Evolutionary conservation across 2,888 invertebrate species (phyloP).

Genomic region (Crossocerus cetratus): DNA sequence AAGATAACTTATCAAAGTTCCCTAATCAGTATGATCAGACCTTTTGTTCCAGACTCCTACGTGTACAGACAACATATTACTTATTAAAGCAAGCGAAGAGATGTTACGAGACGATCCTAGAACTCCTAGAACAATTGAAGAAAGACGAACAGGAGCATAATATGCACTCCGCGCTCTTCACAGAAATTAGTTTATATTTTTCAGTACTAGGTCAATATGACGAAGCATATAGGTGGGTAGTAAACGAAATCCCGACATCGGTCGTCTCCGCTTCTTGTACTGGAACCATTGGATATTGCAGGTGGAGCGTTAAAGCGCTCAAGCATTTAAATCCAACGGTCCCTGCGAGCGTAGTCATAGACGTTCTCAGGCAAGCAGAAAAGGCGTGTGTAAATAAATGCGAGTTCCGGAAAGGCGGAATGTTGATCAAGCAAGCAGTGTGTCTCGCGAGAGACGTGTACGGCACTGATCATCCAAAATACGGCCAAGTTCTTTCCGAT

Average conservation of each 20-base stretch:
- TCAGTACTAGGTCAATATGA: conserved; percentile 93
- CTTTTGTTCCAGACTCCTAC: conserved; percentile 83
- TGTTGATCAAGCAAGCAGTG: conserved; percentile 90
- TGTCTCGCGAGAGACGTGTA: conserved; percentile 83
- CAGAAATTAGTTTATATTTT: conserved; percentile 89
- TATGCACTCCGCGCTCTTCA: conserved; percentile 84
- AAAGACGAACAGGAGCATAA: conserved; percentile 66
- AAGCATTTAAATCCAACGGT: conserved; percentile 82
- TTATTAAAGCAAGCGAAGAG: conserved; percentile 87
- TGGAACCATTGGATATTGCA: conserved; percentile 63
- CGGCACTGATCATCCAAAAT: conserved; percentile 86
- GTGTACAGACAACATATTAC: conserved; percentile 90
- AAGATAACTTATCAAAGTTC: no score
- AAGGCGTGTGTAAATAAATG: conserved; percentile 94
- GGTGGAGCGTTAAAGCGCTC: conserved; percentile 89
- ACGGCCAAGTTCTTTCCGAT: conserved; percentile 90
- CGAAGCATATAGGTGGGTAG: conserved; percentile 78
- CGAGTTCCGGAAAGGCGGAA: conserved; percentile 88
- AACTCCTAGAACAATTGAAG: conserved; percentile 79
- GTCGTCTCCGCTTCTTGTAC: not conserved
- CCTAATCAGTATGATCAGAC: no score
- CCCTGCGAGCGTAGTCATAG: conserved; percentile 85
- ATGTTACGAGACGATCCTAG: conserved; percentile 82
- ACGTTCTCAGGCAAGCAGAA: conserved; percentile 90
- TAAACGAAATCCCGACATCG: not conserved